Base-by-base conservation (phyloP, 2,113 vertebrate genomes). In the Abramis brama region DNA sequence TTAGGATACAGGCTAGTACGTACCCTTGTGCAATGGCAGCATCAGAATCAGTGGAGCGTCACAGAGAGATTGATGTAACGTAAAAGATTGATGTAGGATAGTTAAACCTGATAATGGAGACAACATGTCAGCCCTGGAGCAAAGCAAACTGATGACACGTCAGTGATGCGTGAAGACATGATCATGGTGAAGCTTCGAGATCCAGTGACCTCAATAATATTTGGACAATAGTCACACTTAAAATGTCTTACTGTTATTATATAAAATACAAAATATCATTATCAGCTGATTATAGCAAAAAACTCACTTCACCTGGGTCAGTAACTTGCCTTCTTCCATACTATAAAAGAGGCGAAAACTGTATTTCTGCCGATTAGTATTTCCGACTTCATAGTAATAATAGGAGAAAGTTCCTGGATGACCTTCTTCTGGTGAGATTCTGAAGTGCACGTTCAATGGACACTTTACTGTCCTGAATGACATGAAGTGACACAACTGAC, bases 61-160 rank as follows among this genome's bases (percentile, higher is more conserved):
- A 12, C 39, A 47, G 39, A 64, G 43, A 81, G 59, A 81, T 30
- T 81, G 43, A 47, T 81, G 79, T 81, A 47, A 81, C 39, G 66
- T 80, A n/a, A 80, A 80, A 80, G n/a, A 80, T 64, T 80, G n/a
- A 80, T 80, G 36, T 80, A 64, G 19, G 57, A 64, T 80, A 60
- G 17, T 64, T 81, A 81, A 47, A 66, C 39, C 59, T 27, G 79
- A 47, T 66, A 64, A 81, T 81, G 59, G 25, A 81, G 79, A 64
- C 78, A 17, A 25, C 33, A 43, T 81, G 59, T 64, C 79, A 66
- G 39, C 60, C 17, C 9, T 15, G 78, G n/a, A 80, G 78, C 39
- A 45, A 27, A 64, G 59, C 59, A 47, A 27, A 66, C 79, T 43
- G 59, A 47, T 66, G n/a, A 64, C 39, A 80, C 19, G 11, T 66